These are phyloP conservation scores for Carabus problematicus DNA, from an alignment of 2,888 invertebrate genomes.

Conservation along the genomic window DNA sequence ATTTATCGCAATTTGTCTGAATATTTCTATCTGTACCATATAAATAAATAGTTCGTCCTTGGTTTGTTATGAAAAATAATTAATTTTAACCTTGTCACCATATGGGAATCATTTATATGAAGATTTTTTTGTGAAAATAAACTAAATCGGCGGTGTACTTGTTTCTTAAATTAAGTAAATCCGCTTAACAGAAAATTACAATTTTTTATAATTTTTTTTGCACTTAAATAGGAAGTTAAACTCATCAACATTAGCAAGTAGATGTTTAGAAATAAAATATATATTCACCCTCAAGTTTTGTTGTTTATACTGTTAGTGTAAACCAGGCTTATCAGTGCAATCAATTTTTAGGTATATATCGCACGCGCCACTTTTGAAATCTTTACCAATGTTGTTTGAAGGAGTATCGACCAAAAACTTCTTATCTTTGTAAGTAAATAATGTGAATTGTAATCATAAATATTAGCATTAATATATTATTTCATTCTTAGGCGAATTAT, in stretches of 20 bases:
- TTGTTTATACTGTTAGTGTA: slow-evolving; percentile 16
- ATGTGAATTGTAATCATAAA: neutral
- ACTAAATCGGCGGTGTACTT: too few species aligned
- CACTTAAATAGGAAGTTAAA: too few species aligned
- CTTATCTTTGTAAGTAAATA: slow-evolving; percentile 69
- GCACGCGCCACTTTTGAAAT: slow-evolving; percentile 69
- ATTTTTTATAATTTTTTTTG: too few species aligned
- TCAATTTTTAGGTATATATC: slow-evolving; percentile 68
- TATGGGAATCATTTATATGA: too few species aligned
- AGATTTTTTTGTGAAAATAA: too few species aligned
- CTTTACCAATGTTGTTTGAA: slow-evolving; percentile 62
- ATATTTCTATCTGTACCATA: too few species aligned
- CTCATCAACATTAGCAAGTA: neutral
- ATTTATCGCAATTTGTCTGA: too few species aligned
- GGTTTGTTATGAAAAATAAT: too few species aligned
- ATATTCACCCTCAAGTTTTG: neutral
- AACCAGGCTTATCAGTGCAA: slow-evolving; percentile 3
- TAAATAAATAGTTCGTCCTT: too few species aligned
- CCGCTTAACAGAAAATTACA: too few species aligned
- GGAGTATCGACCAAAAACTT: slow-evolving; percentile 63
- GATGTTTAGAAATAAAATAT: neutral
- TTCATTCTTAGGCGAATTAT: slow-evolving; percentile 70
- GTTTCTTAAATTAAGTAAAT: too few species aligned
- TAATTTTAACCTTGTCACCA: too few species aligned
- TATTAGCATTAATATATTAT: neutral